Evolutionary conservation across 2,113 vertebrate species (phyloP).

Genomic region (Erythrocercus mccallii): DNA sequence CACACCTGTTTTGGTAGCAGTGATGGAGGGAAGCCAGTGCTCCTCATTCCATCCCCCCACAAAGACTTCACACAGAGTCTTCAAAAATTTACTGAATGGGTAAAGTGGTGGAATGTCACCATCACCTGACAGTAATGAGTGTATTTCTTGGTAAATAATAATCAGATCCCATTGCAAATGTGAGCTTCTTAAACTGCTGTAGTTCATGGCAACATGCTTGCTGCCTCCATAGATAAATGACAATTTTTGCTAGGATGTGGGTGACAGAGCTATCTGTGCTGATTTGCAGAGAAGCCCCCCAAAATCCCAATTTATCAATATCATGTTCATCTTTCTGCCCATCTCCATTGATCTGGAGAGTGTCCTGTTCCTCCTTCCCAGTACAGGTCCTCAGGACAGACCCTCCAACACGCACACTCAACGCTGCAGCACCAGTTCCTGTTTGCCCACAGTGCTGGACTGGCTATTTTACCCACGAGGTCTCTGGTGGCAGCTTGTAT

Average conservation of each 20-base stretch:
- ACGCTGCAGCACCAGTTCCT: not conserved
- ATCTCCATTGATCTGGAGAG: not conserved
- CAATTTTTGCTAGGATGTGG: not conserved
- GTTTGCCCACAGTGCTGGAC: not conserved
- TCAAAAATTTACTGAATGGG: conserved; percentile 16
- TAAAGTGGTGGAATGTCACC: not conserved
- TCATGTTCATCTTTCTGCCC: not conserved
- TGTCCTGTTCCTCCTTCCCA: not conserved
- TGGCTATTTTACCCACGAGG: fast-evolving
- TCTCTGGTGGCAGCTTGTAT: not conserved
- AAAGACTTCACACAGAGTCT: not conserved
- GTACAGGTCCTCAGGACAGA: not conserved
- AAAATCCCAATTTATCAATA: not conserved
- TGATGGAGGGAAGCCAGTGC: not conserved
- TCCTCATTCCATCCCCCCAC: not conserved
- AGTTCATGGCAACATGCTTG: conserved; percentile 1
- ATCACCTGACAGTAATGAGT: conserved; percentile 34
- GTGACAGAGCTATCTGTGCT: conserved; percentile 25
- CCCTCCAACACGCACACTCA: not conserved
- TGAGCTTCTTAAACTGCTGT: not conserved
- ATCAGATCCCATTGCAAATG: not conserved
- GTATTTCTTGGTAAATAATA: conserved; percentile 24
- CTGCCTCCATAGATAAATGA: not conserved
- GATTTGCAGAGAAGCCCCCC: not conserved
- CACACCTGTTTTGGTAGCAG: not conserved